Evolutionary conservation across 2,113 vertebrate species (phyloP).

Genomic region (Ammodytes dubius): DNA sequence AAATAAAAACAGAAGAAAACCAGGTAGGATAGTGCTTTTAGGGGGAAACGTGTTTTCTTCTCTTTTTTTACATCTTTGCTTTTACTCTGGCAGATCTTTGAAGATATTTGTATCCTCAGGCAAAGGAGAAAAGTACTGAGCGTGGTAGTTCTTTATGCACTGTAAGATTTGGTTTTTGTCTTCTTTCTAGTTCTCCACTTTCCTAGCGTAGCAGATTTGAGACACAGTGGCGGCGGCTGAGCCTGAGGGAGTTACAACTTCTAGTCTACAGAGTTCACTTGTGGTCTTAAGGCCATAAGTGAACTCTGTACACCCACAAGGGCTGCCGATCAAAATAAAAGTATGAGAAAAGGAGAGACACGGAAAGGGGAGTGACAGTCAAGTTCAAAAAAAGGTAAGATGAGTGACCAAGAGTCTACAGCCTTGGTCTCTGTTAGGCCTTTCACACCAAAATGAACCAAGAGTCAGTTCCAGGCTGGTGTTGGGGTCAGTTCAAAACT

Average conservation of each 20-base stretch:
- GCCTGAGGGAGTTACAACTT: conserved; percentile 54
- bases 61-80: conserved; percentile 25
- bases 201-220: conserved; percentile 62
- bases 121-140: conserved; percentile 60
- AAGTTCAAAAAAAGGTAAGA: background rate
- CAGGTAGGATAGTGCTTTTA: conserved; percentile 30
- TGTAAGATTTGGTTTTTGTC: conserved; percentile 65
- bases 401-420: background rate
- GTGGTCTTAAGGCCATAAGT: conserved; percentile 35
- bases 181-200: conserved; percentile 43
- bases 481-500: too few relatives aligned
- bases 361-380: background rate
- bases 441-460: too few relatives aligned
- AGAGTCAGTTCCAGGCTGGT: too few relatives aligned
- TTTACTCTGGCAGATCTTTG: conserved; percentile 73
- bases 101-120: conserved; percentile 78
- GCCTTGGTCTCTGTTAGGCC: too few relatives aligned
- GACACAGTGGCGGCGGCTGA: conserved; percentile 58
- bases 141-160: conserved; percentile 57
- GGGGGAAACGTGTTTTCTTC: background rate
- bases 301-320: background rate
- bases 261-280: conserved; percentile 41
- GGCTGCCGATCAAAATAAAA: conserved; percentile 46
- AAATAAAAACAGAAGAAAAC: conserved; percentile 43
- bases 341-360: conserved; percentile 28